phyloP scores from a whole-genome alignment of 2,888 invertebrate species.

The Sympetrum striolatum region DNA sequence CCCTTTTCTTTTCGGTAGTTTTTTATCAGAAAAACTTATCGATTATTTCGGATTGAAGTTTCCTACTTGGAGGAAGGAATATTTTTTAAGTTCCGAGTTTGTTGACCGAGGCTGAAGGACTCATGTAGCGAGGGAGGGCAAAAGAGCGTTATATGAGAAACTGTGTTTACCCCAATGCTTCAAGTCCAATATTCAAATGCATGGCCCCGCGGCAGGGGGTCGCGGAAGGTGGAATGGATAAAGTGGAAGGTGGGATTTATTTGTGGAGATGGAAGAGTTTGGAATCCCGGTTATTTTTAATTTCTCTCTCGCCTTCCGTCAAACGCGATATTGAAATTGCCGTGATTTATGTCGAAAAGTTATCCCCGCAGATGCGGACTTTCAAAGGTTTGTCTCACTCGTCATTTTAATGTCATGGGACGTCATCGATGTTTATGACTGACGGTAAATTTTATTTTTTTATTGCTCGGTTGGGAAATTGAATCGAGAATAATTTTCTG shows the following conservation, averaged over 20 bases:
- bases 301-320: background rate
- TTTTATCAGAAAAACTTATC: background rate
- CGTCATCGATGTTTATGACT: constrained; percentile 24
- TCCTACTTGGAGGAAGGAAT: background rate
- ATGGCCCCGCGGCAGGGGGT: background rate
- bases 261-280: background rate
- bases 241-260: background rate
- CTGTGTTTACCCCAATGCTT: background rate
- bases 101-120: background rate
- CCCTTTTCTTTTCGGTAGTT: no score
- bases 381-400: background rate
- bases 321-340: background rate
- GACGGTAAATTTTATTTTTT: constrained; percentile 3
- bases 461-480: background rate
- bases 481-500: constrained; percentile 13
- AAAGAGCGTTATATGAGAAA: background rate
- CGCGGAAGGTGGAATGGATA: background rate
- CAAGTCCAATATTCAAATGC: background rate
- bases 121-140: background rate
- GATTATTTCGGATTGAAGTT: background rate
- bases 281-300: background rate
- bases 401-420: background rate
- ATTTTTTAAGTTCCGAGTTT: background rate
- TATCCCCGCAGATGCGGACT: background rate
- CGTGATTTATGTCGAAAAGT: constrained; percentile 15